These are phyloP conservation scores for Cotesia glomerata DNA, from an alignment of 1,140 invertebrate species.

Conservation along the genomic window DNA sequence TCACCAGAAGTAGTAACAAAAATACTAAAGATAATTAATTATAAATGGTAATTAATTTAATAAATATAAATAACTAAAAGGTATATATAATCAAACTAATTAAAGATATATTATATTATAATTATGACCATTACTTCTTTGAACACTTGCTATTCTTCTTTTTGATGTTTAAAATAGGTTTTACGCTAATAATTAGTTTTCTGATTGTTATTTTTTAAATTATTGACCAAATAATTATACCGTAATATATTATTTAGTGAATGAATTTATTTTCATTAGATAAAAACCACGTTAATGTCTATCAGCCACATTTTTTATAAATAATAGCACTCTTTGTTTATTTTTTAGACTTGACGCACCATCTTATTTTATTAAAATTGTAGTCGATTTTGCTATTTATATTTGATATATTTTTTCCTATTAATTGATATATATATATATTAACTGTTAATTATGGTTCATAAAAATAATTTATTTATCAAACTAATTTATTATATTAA, in stretches of 20 bases:
- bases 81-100: no score
- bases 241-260: not conserved
- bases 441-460: not conserved
- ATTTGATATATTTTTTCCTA: slow-evolving; percentile 16
- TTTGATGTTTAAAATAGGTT: slow-evolving; percentile 17
- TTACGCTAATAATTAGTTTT: not conserved
- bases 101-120: no score
- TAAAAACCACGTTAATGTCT: not conserved
- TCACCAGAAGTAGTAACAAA: no score
- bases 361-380: slow-evolving; percentile 10
- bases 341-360: slow-evolving; percentile 22
- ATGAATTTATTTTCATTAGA: not conserved
- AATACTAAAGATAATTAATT: no score
- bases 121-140: not conserved
- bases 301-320: not conserved
- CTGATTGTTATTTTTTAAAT: slow-evolving; percentile 8
- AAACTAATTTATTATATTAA: slow-evolving; percentile 7
- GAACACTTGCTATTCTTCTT: slow-evolving; percentile 6
- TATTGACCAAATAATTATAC: not conserved
- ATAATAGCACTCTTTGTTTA: slow-evolving; percentile 2
- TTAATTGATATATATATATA: slow-evolving; percentile 2
- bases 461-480: slow-evolving; percentile 8
- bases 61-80: no score
- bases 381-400: slow-evolving; percentile 23
- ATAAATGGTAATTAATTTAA: no score